A percentile compares a stretch with the other conserved stretches of the same genome.
Evolutionary conservation across 2,113 vertebrate genomes (phyloP).

Genomic region (Thalassarche chlororhynchos): DNA sequence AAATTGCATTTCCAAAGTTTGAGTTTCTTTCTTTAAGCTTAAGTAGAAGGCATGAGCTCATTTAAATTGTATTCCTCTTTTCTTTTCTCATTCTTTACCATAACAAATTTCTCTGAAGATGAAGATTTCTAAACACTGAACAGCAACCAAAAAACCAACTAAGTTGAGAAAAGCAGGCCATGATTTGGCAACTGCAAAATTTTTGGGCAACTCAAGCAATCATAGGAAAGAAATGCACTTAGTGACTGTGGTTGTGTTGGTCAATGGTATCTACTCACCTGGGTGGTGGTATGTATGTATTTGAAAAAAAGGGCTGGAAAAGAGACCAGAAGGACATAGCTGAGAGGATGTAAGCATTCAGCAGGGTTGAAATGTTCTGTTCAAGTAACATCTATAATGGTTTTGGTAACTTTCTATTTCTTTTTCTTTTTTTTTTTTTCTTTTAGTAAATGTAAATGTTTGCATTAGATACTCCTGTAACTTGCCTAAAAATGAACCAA

Average conservation of each 20-base stretch:
- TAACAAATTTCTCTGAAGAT: not conserved
- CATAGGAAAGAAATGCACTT: not conserved
- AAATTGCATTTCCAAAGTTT: not conserved
- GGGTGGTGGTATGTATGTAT: not conserved
- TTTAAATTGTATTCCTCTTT: not conserved
- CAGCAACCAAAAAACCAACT: not conserved
- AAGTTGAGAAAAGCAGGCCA: not conserved
- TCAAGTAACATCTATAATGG: not conserved
- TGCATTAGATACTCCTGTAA: not conserved
- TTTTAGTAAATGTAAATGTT: not conserved
- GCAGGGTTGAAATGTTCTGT: not conserved
- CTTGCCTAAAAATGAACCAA: not conserved
- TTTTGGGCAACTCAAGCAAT: not conserved
- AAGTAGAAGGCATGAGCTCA: not conserved
- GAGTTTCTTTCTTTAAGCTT: not conserved
- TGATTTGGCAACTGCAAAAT: not conserved
- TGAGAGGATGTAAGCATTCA: not conserved
- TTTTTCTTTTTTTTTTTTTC: not conserved
- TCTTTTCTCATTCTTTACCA: not conserved
- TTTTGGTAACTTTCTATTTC: not conserved
- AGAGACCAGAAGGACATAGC: not conserved
- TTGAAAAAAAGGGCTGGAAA: not conserved
- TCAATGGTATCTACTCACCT: not conserved
- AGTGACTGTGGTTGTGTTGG: not conserved
- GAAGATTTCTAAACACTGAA: not conserved